Conservation (phyloP, 2,888 invertebrate species). For the Lissocephala sabroskyi region DNA sequence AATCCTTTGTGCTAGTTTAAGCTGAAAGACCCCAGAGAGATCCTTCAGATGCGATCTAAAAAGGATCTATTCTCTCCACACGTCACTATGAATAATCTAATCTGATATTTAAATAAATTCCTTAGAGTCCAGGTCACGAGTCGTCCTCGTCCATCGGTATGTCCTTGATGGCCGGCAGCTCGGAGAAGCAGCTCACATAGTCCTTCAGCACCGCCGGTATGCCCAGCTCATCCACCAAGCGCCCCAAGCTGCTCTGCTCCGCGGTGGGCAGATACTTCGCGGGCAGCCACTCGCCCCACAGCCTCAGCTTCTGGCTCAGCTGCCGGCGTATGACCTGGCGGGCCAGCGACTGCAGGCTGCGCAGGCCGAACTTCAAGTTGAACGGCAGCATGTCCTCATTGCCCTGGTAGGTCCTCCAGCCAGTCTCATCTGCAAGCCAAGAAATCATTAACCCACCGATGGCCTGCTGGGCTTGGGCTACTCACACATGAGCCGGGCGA, state of each 20-base stretch:
- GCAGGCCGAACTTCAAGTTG: no score
- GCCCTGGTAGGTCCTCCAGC: constrained; percentile 58
- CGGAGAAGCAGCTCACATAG: constrained; percentile 66
- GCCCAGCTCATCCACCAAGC: constrained; percentile 59
- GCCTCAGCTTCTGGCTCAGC: constrained; percentile 47
- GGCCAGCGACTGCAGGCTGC: constrained; percentile 58
- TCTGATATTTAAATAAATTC: no score
- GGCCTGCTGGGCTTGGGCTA: background rate
- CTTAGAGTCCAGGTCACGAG: no score
- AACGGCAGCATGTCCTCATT: no score
- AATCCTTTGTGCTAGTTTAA: no score
- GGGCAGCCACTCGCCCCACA: constrained; percentile 28
- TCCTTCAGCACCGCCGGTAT: constrained; percentile 61
- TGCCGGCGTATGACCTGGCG: constrained; percentile 64
- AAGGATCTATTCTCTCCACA: no score
- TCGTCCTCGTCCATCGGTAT: no score
- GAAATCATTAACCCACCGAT: background rate
- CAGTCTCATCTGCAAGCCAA: constrained; percentile 55
- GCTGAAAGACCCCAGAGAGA: no score
- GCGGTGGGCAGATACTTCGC: constrained; percentile 48
- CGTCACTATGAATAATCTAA: no score
- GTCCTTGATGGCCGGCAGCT: constrained; percentile 51
- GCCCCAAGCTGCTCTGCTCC: constrained; percentile 58
- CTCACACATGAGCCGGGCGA: constrained; percentile 65
- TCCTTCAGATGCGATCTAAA: no score